These are phyloP conservation scores for Plebejus anna DNA, from an alignment of 2,888 invertebrate species.

Conservation along the genomic window DNA sequence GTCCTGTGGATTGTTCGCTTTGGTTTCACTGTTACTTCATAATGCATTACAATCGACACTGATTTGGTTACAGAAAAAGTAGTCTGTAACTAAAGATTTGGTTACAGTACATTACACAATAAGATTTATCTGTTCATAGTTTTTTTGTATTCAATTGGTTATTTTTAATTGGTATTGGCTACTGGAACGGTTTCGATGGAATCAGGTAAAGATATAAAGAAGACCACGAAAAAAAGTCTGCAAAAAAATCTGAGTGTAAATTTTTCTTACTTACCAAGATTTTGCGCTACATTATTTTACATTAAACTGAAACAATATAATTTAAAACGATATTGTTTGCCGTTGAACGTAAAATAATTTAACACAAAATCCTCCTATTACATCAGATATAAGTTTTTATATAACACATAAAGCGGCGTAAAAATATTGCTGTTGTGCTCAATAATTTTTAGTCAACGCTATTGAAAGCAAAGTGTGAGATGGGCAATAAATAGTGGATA, in stretches of 20 bases:
- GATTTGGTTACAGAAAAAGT: background rate
- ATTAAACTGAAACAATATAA: too few species aligned
- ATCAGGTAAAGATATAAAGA: too few species aligned
- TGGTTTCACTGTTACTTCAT: background rate
- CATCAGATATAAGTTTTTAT: background rate
- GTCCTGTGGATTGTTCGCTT: background rate
- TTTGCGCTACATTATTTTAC: too few species aligned
- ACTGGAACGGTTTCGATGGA: too few species aligned
- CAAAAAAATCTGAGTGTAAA: too few species aligned
- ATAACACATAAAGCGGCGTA: constrained; percentile 31
- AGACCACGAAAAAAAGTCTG: too few species aligned
- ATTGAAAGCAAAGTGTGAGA: constrained; percentile 37
- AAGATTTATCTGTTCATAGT: background rate
- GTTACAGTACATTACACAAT: background rate
- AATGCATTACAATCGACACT: background rate
- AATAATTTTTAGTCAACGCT: constrained; percentile 35
- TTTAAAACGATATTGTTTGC: background rate
- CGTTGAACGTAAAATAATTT: background rate
- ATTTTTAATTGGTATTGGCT: too few species aligned
- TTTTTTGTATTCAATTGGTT: too few species aligned
- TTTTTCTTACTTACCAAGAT: too few species aligned
- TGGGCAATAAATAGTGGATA: constrained; percentile 40
- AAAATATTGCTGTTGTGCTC: constrained; percentile 31
- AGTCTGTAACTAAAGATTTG: too few species aligned
- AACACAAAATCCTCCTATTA: background rate